phyloP scores from a whole-genome alignment of 2,888 invertebrate genomes.

The Eupithecia inturbata region DNA sequence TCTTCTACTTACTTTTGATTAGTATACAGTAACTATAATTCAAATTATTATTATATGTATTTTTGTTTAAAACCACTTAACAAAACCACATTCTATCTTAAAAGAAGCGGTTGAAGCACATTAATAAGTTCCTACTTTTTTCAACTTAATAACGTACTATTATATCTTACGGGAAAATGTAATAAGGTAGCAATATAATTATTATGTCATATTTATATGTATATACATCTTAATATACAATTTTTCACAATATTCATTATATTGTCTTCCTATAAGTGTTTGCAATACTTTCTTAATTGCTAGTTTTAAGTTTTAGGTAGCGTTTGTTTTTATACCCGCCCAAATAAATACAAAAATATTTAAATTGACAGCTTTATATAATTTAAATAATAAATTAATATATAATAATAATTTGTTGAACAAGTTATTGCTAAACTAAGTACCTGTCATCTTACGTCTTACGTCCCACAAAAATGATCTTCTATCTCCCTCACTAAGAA shows the following conservation, averaged over 20 bases:
- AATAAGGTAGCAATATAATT: not conserved
- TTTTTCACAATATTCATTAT: not conserved
- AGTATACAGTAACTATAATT: not conserved
- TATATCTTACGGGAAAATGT: not conserved
- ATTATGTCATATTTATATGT: not conserved
- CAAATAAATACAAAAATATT: not conserved
- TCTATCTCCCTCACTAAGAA: constrained; percentile 55
- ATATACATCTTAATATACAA: not conserved
- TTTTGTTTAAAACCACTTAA: too few species aligned
- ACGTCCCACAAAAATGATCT: constrained; percentile 45
- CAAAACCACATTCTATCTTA: too few species aligned
- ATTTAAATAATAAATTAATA: constrained; percentile 13
- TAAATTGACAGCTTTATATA: not conserved
- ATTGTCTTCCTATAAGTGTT: not conserved
- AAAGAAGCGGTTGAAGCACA: not conserved
- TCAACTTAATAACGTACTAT: not conserved
- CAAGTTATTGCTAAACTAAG: constrained; percentile 35
- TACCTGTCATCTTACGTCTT: constrained; percentile 36
- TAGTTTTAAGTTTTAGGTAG: not conserved
- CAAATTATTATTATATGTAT: too few species aligned
- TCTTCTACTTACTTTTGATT: not conserved
- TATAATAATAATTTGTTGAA: constrained; percentile 19
- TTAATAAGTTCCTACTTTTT: constrained; percentile 20
- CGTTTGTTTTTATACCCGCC: not conserved
- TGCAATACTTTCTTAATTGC: not conserved